These are phyloP conservation scores for Gallinago jamesoni DNA, from an alignment of 2,113 vertebrate genomes.

Conservation along the genomic window DNA sequence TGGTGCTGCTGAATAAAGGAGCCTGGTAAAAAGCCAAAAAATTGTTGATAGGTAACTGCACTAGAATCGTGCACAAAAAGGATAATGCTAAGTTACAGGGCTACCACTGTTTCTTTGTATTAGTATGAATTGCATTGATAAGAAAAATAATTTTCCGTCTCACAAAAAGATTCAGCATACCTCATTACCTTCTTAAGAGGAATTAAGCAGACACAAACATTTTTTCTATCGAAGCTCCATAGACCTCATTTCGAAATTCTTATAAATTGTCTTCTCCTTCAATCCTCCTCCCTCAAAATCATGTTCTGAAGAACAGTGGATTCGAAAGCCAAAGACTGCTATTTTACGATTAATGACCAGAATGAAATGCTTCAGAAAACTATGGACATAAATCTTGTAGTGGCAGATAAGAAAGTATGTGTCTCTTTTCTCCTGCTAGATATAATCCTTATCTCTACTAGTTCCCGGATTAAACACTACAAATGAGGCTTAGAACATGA, in stretches of 20 bases:
- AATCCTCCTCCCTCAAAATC: neutral
- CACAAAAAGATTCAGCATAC: neutral
- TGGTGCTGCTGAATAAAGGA: neutral
- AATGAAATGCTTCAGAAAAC: neutral
- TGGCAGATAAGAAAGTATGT: neutral
- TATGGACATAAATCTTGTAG: neutral
- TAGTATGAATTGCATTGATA: neutral
- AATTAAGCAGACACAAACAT: neutral
- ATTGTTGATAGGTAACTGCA: neutral
- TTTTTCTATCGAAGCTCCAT: neutral
- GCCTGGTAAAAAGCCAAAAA: neutral
- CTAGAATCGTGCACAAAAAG: neutral
- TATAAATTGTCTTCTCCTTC: neutral
- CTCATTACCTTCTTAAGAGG: neutral
- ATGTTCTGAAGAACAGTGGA: neutral
- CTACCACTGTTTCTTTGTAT: neutral
- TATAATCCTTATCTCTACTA: neutral
- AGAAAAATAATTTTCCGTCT: neutral
- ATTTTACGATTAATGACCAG: neutral
- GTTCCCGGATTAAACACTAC: neutral
- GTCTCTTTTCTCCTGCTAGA: neutral
- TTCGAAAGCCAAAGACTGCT: neutral
- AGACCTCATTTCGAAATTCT: neutral
- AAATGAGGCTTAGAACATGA: neutral
- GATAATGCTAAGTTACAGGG: neutral